Conservation (phyloP, 1,140 invertebrate species). For the Saccostrea echinata region DNA sequence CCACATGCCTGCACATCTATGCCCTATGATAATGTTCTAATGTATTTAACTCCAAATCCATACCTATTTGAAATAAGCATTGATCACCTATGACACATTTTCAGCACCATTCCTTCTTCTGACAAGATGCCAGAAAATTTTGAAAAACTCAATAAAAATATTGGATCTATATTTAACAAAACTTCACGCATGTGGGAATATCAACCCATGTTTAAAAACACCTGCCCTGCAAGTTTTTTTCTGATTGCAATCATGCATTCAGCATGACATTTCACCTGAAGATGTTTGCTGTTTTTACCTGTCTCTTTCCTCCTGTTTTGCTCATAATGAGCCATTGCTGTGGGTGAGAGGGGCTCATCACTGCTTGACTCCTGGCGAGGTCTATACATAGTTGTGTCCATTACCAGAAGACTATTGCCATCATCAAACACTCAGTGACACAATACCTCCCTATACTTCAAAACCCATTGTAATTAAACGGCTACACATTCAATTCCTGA, state of each 20-base stretch:
- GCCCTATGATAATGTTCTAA: no score
- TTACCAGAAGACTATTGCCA: constrained; percentile 5
- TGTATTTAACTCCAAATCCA: neutral
- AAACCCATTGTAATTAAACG: constrained; percentile 15
- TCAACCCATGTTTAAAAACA: neutral
- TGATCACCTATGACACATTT: neutral
- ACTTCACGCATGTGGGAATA: neutral
- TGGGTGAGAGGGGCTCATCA: constrained; percentile 63
- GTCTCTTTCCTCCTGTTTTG: constrained; percentile 72
- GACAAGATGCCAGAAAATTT: neutral
- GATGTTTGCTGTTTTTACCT: constrained; percentile 59
- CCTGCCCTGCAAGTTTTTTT: constrained; percentile 16
- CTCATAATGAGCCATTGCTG: constrained; percentile 74
- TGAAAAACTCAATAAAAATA: neutral
- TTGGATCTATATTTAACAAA: neutral
- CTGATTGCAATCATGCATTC: constrained; percentile 10
- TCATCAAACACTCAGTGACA: neutral
- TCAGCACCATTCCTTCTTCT: neutral
- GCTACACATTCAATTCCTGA: constrained; percentile 27
- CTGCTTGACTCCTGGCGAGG: constrained; percentile 30
- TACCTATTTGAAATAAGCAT: constrained; percentile 5
- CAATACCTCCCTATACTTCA: neutral
- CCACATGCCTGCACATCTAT: no score
- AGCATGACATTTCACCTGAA: constrained; percentile 12
- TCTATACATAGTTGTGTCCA: constrained; percentile 4